Conservation (phyloP, 2,888 invertebrate species). For the Allacma fusca region DNA sequence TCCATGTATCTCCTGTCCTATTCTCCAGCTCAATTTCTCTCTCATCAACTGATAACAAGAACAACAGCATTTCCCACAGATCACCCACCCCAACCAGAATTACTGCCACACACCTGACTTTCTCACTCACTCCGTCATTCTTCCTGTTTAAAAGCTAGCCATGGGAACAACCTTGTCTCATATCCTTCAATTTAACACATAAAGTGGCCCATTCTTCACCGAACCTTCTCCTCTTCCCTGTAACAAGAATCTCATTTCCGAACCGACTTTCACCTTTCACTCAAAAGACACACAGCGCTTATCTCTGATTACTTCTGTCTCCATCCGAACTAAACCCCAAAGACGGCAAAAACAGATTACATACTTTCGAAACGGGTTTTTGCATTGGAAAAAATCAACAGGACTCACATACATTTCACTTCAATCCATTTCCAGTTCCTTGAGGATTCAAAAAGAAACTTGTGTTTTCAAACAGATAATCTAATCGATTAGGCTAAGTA, state of each 20-base stretch:
- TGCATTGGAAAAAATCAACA: too few relatives aligned
- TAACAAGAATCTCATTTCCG: slow-evolving; percentile 16
- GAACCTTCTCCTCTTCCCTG: not conserved
- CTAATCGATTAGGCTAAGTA: too few relatives aligned
- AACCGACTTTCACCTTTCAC: slow-evolving; percentile 8
- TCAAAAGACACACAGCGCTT: not conserved
- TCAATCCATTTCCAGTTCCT: too few relatives aligned
- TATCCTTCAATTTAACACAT: not conserved
- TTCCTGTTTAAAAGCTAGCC: not conserved
- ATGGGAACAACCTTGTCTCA: too few relatives aligned
- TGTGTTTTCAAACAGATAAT: too few relatives aligned
- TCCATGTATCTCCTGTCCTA: not conserved
- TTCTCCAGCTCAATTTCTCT: slow-evolving; percentile 22
- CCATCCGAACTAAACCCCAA: too few relatives aligned
- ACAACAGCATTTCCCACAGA: slow-evolving; percentile 18
- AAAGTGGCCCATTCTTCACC: not conserved
- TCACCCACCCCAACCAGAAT: slow-evolving; percentile 20
- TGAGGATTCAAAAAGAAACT: too few relatives aligned
- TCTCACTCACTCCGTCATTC: slow-evolving; percentile 20
- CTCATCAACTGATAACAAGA: slow-evolving; percentile 22
- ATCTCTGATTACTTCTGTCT: too few relatives aligned
- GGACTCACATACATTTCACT: too few relatives aligned
- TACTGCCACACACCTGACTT: slow-evolving; percentile 29
- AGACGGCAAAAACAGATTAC: too few relatives aligned
- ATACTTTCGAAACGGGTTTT: too few relatives aligned